Evolutionary conservation across 1,140 invertebrate species (phyloP).

Genomic region (Drosophila athabasca): DNA sequence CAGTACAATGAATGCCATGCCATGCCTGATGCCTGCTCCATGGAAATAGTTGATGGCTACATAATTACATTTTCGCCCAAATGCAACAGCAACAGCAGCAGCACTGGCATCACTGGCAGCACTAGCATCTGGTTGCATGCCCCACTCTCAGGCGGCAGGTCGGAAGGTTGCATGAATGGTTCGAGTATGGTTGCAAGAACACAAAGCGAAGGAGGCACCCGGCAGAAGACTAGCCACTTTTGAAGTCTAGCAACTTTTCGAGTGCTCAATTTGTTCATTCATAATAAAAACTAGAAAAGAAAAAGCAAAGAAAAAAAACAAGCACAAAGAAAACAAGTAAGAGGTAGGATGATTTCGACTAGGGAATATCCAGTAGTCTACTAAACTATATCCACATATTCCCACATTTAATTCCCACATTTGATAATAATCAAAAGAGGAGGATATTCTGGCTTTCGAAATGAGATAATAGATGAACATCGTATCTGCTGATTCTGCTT

Average conservation of each 20-base stretch:
- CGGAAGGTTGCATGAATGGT: too few species aligned
- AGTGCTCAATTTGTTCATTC: constrained; percentile 59
- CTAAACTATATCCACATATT: too few species aligned
- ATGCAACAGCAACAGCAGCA: constrained; percentile 40
- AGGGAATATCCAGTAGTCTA: too few species aligned
- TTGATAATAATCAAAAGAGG: too few species aligned
- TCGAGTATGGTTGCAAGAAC: too few species aligned
- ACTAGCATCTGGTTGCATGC: constrained; percentile 11
- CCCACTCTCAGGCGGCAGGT: not conserved
- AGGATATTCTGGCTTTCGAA: too few species aligned
- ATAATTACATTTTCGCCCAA: constrained; percentile 76
- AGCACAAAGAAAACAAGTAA: constrained; percentile 7
- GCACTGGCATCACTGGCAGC: constrained; percentile 13
- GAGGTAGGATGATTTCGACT: not conserved
- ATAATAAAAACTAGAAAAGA: constrained; percentile 46
- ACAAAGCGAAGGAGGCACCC: not conserved
- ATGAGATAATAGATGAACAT: too few species aligned
- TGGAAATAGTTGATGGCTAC: constrained; percentile 58
- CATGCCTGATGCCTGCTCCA: constrained; percentile 5
- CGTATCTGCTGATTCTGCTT: too few species aligned
- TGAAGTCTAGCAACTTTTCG: constrained; percentile 39
- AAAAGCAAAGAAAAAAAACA: constrained; percentile 13
- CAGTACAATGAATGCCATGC: constrained; percentile 47
- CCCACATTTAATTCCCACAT: too few species aligned
- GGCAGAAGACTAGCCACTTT: constrained; percentile 12